These are phyloP conservation scores for Platichthys flesus DNA, from an alignment of 2,113 vertebrate genomes.

Conservation along the genomic window DNA sequence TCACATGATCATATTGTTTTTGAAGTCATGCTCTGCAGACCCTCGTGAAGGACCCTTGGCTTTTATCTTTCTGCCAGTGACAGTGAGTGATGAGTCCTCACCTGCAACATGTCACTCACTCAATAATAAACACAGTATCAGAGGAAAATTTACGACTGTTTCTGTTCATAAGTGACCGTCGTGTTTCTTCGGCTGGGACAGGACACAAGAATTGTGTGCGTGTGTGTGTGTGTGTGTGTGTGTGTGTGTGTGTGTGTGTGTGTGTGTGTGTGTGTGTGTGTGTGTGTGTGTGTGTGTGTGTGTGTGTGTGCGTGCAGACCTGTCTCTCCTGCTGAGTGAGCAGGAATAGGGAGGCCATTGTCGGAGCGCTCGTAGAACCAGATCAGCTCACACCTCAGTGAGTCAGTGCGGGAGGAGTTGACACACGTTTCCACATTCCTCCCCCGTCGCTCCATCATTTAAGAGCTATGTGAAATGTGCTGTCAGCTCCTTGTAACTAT, in stretches of 20 bases:
- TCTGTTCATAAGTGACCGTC: neutral
- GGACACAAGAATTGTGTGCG: neutral
- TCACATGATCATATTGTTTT: no score
- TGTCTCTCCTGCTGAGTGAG: slow-evolving; percentile 52
- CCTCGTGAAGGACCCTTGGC: no score
- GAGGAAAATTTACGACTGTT: no score
- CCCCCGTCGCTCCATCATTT: neutral
- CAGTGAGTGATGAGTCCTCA: no score
- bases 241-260: no score
- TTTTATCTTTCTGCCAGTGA: no score
- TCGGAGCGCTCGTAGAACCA: slow-evolving; percentile 50
- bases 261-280: no score
- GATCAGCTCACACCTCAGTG: slow-evolving; percentile 21
- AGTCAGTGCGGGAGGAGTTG: slow-evolving; percentile 1
- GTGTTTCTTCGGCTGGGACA: neutral
- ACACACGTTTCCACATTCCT: slow-evolving; percentile 10
- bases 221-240: no score
- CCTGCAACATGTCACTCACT: no score
- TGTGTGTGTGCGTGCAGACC: neutral
- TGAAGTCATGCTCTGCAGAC: no score
- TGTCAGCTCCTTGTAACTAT: neutral
- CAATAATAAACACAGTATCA: no score
- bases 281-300: neutral
- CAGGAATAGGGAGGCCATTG: slow-evolving; percentile 42
- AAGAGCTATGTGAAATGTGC: neutral